Evolutionary conservation across 64 coral and sea anemone genomes (phyloP).

Genomic region (Exaiptasia diaphana): DNA sequence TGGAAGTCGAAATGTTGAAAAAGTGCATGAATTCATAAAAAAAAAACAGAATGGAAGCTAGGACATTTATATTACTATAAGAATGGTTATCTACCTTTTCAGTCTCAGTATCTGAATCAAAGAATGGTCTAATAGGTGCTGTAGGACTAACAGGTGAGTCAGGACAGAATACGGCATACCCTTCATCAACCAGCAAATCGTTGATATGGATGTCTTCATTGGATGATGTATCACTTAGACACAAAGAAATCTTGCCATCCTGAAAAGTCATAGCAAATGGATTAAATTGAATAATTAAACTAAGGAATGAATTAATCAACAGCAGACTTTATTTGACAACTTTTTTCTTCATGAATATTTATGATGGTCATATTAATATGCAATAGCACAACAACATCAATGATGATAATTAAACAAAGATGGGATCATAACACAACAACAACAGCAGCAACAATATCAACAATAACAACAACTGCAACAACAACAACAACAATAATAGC

Average conservation of each 20-base stretch:
- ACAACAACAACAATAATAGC: too few relatives aligned
- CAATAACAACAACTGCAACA: too few relatives aligned
- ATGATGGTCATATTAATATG: background rate
- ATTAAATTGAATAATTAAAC: background rate
- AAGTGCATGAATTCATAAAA: too few relatives aligned
- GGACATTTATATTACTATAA: too few relatives aligned
- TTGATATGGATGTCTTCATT: constrained; percentile 86
- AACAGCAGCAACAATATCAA: too few relatives aligned
- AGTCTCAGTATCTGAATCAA: too few relatives aligned
- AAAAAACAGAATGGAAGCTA: too few relatives aligned
- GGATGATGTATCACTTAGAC: constrained; percentile 76
- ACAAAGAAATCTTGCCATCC: constrained; percentile 70
- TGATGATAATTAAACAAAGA: too few relatives aligned
- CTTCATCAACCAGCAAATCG: constrained; percentile 66
- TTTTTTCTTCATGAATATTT: background rate
- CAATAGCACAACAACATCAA: too few relatives aligned
- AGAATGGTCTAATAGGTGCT: background rate
- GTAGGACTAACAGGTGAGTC: background rate
- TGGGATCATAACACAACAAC: too few relatives aligned
- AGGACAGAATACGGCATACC: constrained; percentile 73
- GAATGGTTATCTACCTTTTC: too few relatives aligned
- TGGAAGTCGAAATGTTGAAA: too few relatives aligned
- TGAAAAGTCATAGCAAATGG: background rate
- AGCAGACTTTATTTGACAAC: background rate
- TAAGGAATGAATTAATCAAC: background rate